Base-by-base conservation (phyloP, 2,888 invertebrate species). In the Phyllotreta cruciferae region DNA sequence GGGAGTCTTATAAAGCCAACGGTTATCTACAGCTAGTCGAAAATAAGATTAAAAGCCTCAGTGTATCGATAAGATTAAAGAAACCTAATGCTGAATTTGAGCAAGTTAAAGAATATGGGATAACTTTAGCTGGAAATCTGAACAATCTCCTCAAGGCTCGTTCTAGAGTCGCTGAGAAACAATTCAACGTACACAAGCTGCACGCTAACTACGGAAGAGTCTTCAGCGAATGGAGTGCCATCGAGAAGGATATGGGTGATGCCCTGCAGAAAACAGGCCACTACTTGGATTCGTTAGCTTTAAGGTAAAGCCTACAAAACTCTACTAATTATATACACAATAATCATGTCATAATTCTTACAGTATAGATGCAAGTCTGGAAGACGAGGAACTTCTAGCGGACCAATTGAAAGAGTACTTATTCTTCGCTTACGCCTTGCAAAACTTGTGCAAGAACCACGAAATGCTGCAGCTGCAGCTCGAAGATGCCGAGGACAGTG, bases 371-470 rank as follows among this genome's bases (percentile, higher is more conserved):
- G 67, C 74, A 1, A 70, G 88, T 35, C 83, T 93, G 1, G 93
- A 93, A 75, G 92, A 93, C 72, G 93, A 93, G 77, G 93, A 93
- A 74, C 86, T 92, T 70, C 83, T 92, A 60, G 91, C 91, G 0
- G 93, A 93, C 78, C 93, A 93, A 79, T 80, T 93, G 56, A 93
- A 93, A 76, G 93, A 93, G 79, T 93, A 93, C 79, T 79, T 91
- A 61, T 91, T 91, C 77, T 92, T 88, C 77, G 89, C 91, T 0
- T 86, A 87, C 34, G 89, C 92, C 0, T 78, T 93, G 56, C 89
- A 91, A 78, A 87, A 87, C 66, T 86, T 92, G 34, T 68, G 69
- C 60, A 69, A 62, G 73, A 88, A 91, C 74, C 89, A 91, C 70
- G 91, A 92, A 77, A 84, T 88, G 37, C 73, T 91, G 66, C 92